Percentiles rank a stretch among this genome's conserved stretches.
These are phyloP conservation scores for Acronicta psi DNA, from an alignment of 2,888 invertebrate genomes.

Conservation along the genomic window DNA sequence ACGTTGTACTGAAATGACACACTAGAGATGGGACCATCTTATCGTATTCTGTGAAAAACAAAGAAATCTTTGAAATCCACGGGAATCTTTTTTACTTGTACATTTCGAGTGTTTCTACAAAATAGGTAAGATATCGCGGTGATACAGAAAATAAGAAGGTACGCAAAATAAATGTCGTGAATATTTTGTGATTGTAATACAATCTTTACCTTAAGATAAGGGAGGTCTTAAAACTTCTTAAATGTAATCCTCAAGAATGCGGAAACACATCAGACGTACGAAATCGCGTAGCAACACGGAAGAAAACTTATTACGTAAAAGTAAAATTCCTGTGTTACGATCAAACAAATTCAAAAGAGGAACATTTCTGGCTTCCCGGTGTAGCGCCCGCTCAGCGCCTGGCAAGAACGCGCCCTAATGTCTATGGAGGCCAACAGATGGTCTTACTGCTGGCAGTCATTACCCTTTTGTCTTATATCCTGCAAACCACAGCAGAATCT, in stretches of 20 bases:
- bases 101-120: neutral
- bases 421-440: constrained; percentile 83
- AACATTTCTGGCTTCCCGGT: constrained; percentile 60
- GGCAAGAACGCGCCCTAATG: constrained; percentile 78
- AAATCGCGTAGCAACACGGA: constrained; percentile 27
- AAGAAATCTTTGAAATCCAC: constrained; percentile 1
- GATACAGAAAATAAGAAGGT: too few species aligned
- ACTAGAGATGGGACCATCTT: constrained; percentile 42
- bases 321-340: constrained; percentile 40
- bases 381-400: constrained; percentile 64
- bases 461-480: constrained; percentile 81
- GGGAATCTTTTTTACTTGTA: neutral
- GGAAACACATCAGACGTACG: constrained; percentile 37
- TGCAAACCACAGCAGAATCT: constrained; percentile 44
- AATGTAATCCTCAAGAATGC: constrained; percentile 35
- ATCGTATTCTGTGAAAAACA: constrained; percentile 21
- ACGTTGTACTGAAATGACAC: constrained; percentile 43
- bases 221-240: constrained; percentile 22
- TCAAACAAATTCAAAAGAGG: constrained; percentile 53
- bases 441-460: constrained; percentile 77
- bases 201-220: neutral
- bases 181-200: too few species aligned
- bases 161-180: neutral
- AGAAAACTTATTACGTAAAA: constrained; percentile 40
- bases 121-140: too few species aligned